phyloP scores from a whole-genome alignment of 2,113 vertebrate genomes.

The Seriola rivoliana region DNA sequence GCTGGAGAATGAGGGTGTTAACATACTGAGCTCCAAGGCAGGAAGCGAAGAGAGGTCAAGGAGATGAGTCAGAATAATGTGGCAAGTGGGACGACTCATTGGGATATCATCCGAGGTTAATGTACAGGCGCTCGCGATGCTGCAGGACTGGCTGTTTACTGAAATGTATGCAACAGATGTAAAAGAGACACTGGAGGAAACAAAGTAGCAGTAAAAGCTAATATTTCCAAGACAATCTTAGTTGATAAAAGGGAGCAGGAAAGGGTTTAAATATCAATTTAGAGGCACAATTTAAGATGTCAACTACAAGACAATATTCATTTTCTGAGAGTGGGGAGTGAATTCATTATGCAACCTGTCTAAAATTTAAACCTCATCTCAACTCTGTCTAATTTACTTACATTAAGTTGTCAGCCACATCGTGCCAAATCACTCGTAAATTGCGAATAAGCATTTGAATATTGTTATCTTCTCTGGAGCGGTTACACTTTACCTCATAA shows the following conservation, averaged over 20 bases:
- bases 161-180: constrained; percentile 7
- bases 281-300: constrained; percentile 10
- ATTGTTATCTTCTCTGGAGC: constrained; percentile 51
- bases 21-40: constrained; percentile 49
- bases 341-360: constrained; percentile 60
- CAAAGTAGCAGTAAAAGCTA: constrained; percentile 7
- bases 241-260: constrained; percentile 7
- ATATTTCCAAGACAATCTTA: not conserved
- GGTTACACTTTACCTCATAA: constrained; percentile 65
- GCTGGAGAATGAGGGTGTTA: constrained; percentile 58
- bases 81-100: constrained; percentile 57
- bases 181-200: not conserved
- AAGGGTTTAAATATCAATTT: constrained; percentile 17
- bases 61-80: constrained; percentile 71
- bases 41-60: constrained; percentile 62
- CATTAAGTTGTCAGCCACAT: constrained; percentile 69
- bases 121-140: not conserved
- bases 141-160: constrained; percentile 29
- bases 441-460: constrained; percentile 58
- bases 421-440: constrained; percentile 64
- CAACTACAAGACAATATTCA: constrained; percentile 31
- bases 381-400: constrained; percentile 60
- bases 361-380: constrained; percentile 41
- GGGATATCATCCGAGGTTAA: constrained; percentile 58
- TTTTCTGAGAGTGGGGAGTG: constrained; percentile 17